A percentile compares a stretch with the other conserved stretches of the same genome.
These are phyloP conservation scores for Melieria omissa DNA, from an alignment of 2,888 invertebrate genomes.

Conservation along the genomic window DNA sequence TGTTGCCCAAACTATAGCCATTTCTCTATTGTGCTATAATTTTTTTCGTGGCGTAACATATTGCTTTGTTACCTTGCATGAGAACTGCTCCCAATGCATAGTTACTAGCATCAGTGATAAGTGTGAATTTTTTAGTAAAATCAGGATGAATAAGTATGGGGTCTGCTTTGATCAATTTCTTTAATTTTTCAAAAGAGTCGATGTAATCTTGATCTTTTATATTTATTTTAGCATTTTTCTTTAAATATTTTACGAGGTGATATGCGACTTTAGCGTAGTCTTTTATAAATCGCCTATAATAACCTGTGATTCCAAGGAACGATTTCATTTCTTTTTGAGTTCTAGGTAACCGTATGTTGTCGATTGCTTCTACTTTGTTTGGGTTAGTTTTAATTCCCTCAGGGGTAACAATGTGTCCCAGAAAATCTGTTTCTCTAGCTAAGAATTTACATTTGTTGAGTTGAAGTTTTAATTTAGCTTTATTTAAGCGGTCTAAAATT, in stretches of 20 bases:
- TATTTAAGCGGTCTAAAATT: slow-evolving; percentile 17
- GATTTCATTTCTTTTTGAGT: slow-evolving; percentile 8
- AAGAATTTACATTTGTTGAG: slow-evolving; percentile 28
- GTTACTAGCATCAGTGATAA: slow-evolving; percentile 32
- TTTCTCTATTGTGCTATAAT: too few species aligned
- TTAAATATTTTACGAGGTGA: slow-evolving; percentile 27
- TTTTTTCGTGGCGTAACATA: too few species aligned
- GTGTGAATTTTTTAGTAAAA: slow-evolving; percentile 26
- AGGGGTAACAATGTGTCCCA: slow-evolving; percentile 23
- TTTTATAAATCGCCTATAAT: background rate
- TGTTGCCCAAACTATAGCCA: too few species aligned
- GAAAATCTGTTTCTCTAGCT: slow-evolving; percentile 23
- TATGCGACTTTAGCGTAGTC: slow-evolving; percentile 20
- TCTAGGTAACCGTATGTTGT: slow-evolving; percentile 16
- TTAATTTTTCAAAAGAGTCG: slow-evolving; percentile 31
- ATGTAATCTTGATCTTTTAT: slow-evolving; percentile 26
- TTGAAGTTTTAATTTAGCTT: slow-evolving; percentile 33
- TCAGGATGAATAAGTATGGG: slow-evolving; percentile 31
- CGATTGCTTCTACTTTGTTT: slow-evolving; percentile 23
- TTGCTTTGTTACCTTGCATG: too few species aligned
- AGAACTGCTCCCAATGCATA: too few species aligned
- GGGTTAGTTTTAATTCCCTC: slow-evolving; percentile 26
- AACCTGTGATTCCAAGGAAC: slow-evolving; percentile 8
- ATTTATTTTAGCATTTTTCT: slow-evolving; percentile 30
- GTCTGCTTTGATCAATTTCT: slow-evolving; percentile 14